These are phyloP conservation scores for Odobenus rosmarus DNA, from an alignment of 2,113 vertebrate genomes.

Conservation along the genomic window DNA sequence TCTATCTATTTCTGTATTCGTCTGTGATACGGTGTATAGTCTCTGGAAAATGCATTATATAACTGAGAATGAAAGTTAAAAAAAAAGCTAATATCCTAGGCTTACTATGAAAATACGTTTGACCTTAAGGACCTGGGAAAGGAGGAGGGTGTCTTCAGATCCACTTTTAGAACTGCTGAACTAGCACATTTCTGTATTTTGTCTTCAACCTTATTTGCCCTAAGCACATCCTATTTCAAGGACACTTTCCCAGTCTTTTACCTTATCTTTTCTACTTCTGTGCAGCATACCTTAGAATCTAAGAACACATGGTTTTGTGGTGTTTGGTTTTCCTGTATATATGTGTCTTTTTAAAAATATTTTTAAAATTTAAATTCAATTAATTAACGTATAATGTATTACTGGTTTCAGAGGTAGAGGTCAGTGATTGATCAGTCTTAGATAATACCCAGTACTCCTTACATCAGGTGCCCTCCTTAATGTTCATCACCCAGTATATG, in stretches of 20 bases:
- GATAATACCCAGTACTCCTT: background rate
- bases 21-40: background rate
- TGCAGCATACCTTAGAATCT: background rate
- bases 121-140: background rate
- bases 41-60: background rate
- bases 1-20: background rate
- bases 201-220: background rate
- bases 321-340: background rate
- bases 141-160: background rate
- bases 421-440: background rate
- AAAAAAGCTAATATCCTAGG: background rate
- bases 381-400: background rate
- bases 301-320: background rate
- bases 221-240: background rate
- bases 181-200: background rate
- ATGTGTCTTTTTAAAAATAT: background rate
- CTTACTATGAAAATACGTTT: conserved; percentile 13
- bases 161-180: background rate
- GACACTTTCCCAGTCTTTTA: background rate
- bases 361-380: background rate
- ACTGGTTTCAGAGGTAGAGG: background rate
- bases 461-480: background rate
- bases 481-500: background rate
- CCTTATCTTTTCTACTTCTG: background rate
- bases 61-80: background rate